Evolutionary conservation across 2,113 vertebrate species (phyloP), one percentile per base, ranked within the genome.

Genomic region (Pagrus major): DNA sequence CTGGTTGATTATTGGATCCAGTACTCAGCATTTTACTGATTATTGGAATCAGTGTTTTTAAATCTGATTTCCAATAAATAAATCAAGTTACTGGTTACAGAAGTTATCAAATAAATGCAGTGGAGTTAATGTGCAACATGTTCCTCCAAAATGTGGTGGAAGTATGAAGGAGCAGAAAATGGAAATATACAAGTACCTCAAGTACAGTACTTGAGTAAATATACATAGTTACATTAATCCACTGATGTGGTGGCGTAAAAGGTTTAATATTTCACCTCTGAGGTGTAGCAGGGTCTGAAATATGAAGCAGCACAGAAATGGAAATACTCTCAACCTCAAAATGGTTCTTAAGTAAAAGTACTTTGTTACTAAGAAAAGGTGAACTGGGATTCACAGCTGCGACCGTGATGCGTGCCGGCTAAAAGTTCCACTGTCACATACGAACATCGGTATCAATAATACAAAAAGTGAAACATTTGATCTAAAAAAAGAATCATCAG

Each of bases 401-500:
- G 51, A 10, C 29, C 72, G 60, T 29, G 46, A 61, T 61, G 71
- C 42, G 12, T 37, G 23, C 65, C 27, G 41, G 47, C 54, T 47
- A n/a, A 66, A 15, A 18, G 37, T 42, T 76, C 33, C 54, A 70
- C 35, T 67, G 68, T 25, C 31, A 80, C 76, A 71, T 77, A 83
- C 70, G 59, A 85, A 74, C 71, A 71, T 68, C 1, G 55, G 77
- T 76, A 84, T 75, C 79, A 84, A 81, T 80, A 60, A 86, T 54
- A 73, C 44, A 67, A 80, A 85, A 86, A 69, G 46, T 61, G 63
- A 81, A 83, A 47, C 71, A 84, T 81, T 82, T 84, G 79, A 84
- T 88, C 85, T 89, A 83, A 84, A 91, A 91, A 88, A 86, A 80
- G 88, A 85, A 77, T 51, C 55, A 60, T 31, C 41, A 54, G 54